These are phyloP conservation scores for Hestina assimilis DNA, from an alignment of 1,140 invertebrate species.

Conservation along the genomic window DNA sequence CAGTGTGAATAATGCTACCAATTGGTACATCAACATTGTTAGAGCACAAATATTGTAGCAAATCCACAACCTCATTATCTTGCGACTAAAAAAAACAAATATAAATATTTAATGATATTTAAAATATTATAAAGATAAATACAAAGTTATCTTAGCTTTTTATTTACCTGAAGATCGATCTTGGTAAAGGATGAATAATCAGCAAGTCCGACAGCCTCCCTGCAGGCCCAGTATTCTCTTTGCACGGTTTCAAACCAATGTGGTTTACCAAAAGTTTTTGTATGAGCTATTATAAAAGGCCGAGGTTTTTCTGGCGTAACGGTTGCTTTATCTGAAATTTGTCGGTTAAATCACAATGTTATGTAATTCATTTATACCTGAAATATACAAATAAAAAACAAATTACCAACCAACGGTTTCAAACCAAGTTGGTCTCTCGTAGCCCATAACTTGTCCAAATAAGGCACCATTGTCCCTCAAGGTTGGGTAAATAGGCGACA, in stretches of 20 bases:
- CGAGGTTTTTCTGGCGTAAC: constrained; percentile 37
- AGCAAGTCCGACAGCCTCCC: constrained; percentile 94
- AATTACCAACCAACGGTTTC: constrained; percentile 81
- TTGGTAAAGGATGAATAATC: constrained; percentile 99
- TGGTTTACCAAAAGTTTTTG: constrained; percentile 92
- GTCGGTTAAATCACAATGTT: not conserved
- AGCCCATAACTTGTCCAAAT: constrained; percentile 99
- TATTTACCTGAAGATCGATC: constrained; percentile 92
- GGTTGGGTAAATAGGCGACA: constrained; percentile 97
- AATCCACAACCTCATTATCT: constrained; percentile 92
- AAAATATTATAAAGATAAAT: not conserved
- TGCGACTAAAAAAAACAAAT: constrained; percentile 43
- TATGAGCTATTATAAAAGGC: constrained; percentile 83
- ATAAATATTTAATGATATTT: not conserved
- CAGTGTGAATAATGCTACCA: constrained; percentile 97
- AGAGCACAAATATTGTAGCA: constrained; percentile 96
- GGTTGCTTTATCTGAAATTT: constrained; percentile 37
- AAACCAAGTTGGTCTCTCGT: constrained; percentile 97
- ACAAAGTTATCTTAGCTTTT: not conserved
- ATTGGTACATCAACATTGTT: constrained; percentile 97
- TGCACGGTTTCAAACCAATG: constrained; percentile 95
- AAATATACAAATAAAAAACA: not conserved
- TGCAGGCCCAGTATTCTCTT: constrained; percentile 94
- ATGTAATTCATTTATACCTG: not conserved
- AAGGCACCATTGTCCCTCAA: constrained; percentile 95